Evolutionary conservation across 2,113 vertebrate genomes (phyloP).

Genomic region (Gulo gulo): DNA sequence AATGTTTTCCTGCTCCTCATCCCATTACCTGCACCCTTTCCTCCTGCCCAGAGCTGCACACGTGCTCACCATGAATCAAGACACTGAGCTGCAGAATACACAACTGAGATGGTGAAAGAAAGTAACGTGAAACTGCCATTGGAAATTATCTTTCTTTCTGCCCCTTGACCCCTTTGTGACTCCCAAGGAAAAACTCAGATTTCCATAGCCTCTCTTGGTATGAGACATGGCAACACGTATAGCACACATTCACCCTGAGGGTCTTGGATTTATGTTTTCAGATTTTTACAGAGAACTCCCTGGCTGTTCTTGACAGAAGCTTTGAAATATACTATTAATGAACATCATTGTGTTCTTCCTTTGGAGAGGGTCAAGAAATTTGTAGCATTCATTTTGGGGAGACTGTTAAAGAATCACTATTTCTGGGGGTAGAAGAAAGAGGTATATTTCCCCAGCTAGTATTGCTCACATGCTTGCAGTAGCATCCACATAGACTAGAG

Average conservation of each 20-base stretch:
- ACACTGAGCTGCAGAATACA: neutral
- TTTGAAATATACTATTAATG: neutral
- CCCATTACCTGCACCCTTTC: neutral
- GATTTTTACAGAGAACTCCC: conserved; percentile 28
- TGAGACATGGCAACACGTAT: neutral
- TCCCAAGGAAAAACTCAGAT: neutral
- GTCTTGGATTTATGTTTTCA: conserved; percentile 7
- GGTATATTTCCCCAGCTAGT: neutral
- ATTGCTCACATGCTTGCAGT: neutral
- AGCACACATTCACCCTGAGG: neutral
- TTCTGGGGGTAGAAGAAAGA: neutral
- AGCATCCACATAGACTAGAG: neutral
- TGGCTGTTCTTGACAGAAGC: neutral
- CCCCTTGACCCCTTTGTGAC: conserved; percentile 17
- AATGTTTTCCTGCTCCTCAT: neutral
- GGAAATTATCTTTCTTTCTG: neutral
- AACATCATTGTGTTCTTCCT: neutral
- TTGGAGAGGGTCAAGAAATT: conserved; percentile 3
- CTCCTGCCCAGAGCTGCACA: neutral
- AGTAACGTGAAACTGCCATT: neutral
- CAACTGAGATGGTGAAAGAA: neutral
- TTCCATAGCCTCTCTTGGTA: neutral
- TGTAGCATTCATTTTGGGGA: neutral
- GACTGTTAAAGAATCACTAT: neutral
- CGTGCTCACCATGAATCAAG: neutral